Conservation (phyloP, 2,888 invertebrate genomes). For the Charanyca ferruginea region DNA sequence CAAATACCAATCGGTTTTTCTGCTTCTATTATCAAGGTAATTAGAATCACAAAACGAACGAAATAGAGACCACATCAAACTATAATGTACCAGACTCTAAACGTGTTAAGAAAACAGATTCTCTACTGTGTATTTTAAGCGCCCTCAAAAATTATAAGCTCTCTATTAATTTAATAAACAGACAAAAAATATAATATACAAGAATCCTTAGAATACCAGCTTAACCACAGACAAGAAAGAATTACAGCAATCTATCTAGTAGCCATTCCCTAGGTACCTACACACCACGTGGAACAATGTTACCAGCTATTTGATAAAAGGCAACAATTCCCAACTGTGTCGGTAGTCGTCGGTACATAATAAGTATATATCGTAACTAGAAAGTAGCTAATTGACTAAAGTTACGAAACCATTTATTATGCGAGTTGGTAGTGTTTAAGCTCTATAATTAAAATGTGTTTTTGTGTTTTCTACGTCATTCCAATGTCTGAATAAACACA, state of each 20-base stretch:
- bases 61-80: neutral
- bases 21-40: constrained; percentile 36
- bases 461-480: constrained; percentile 7
- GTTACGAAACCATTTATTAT: constrained; percentile 10
- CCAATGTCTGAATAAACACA: constrained; percentile 26
- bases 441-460: constrained; percentile 17
- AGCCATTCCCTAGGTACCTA: constrained; percentile 7
- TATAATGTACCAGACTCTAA: neutral
- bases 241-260: constrained; percentile 32
- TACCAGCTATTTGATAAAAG: constrained; percentile 25
- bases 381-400: constrained; percentile 32
- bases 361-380: constrained; percentile 18
- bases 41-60: constrained; percentile 18
- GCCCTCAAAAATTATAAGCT: neutral
- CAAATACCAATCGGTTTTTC: constrained; percentile 60
- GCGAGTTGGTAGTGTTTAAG: constrained; percentile 5
- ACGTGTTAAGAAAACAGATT: neutral
- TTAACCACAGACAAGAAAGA: constrained; percentile 27
- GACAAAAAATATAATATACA: neutral
- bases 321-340: constrained; percentile 23
- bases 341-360: too few species aligned
- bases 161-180: constrained; percentile 11
- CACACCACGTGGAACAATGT: constrained; percentile 9
- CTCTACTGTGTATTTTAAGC: neutral
- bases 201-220: constrained; percentile 9